phyloP scores from a whole-genome alignment of 2,888 invertebrate species.

The Chrysodeixis includens region DNA sequence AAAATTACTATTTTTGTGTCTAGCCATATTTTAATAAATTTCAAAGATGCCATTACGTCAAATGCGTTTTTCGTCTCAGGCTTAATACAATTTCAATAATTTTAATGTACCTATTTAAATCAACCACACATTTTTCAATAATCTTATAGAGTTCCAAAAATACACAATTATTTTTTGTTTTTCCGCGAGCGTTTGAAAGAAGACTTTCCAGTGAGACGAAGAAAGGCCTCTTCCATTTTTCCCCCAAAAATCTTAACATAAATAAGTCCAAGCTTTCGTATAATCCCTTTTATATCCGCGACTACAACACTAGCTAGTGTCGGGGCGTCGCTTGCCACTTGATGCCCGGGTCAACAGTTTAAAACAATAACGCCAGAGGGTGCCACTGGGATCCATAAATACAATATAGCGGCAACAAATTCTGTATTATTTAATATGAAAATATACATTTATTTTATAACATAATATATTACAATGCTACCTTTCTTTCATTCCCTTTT shows the following conservation, averaged over 20 bases:
- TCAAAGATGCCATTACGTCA: too few species aligned
- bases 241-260: not conserved
- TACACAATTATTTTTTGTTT: too few species aligned
- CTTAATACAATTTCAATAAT: too few species aligned
- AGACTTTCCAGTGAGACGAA: too few species aligned
- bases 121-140: too few species aligned
- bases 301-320: slow-evolving; percentile 46
- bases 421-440: slow-evolving; percentile 41
- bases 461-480: not conserved
- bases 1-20: not conserved
- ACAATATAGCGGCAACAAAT: slow-evolving; percentile 48
- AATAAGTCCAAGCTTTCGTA: not conserved
- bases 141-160: too few species aligned
- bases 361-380: slow-evolving; percentile 58
- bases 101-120: too few species aligned
- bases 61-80: too few species aligned
- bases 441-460: slow-evolving; percentile 21
- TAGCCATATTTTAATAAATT: too few species aligned
- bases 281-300: slow-evolving; percentile 13
- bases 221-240: too few species aligned
- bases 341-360: slow-evolving; percentile 62
- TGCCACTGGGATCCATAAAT: slow-evolving; percentile 56
- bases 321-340: slow-evolving; percentile 57
- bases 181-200: too few species aligned
- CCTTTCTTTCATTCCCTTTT: not conserved